A percentile compares a stretch with the other conserved stretches of the same genome.
Conservation (phyloP, 2,888 invertebrate species). For the Chrysolina oricalcia region DNA sequence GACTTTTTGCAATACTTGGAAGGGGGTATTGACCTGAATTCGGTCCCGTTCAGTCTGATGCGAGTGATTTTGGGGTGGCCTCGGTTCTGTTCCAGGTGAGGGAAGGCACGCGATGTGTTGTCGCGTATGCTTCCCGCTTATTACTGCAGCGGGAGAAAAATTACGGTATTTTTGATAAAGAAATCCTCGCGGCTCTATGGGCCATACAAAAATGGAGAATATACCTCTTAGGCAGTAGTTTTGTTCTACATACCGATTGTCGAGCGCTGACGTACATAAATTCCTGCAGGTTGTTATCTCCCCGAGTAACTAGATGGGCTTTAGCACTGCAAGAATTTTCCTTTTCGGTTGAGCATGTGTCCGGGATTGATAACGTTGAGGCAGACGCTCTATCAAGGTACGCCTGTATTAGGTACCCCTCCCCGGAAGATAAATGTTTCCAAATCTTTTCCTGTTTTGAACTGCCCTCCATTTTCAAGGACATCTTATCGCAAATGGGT, state of each 20-base stretch:
- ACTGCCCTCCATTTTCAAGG: neutral
- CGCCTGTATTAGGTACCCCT: neutral
- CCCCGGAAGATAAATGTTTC: neutral
- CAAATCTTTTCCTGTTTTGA: neutral
- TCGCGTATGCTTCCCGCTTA: neutral
- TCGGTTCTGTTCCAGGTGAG: neutral
- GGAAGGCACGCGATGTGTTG: neutral
- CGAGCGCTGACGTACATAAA: constrained; percentile 56
- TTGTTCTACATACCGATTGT: constrained; percentile 57
- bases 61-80: neutral
- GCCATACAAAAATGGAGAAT: constrained; percentile 54
- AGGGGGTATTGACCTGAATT: neutral
- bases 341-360: constrained; percentile 53
- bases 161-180: constrained; percentile 34
- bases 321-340: constrained; percentile 56
- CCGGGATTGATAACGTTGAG: neutral
- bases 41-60: neutral
- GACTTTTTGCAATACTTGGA: constrained; percentile 20
- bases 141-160: neutral
- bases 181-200: constrained; percentile 55
- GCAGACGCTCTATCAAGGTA: neutral
- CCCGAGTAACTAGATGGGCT: no score
- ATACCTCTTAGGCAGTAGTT: constrained; percentile 49
- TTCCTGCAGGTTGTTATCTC: constrained; percentile 53
- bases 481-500: neutral